Percentiles rank a stretch among this genome's conserved stretches.
These are phyloP conservation scores for Neotoma lepida DNA, from an alignment of 2,113 vertebrate species.

Conservation along the genomic window DNA sequence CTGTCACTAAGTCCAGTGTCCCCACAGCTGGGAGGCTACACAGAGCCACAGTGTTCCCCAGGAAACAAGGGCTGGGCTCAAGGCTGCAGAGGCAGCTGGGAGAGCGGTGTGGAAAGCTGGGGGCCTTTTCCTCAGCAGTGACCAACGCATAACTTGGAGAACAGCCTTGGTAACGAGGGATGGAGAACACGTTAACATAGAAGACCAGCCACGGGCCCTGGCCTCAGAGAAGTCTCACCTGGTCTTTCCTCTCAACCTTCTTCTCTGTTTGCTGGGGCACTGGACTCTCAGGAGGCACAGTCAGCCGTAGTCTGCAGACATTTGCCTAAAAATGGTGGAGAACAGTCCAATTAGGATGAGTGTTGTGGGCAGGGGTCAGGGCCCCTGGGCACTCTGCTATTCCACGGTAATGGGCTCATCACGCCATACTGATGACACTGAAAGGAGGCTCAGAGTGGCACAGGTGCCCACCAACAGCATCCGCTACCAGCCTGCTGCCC, in stretches of 20 bases:
- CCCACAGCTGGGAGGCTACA: not conserved
- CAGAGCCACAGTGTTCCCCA: constrained; percentile 29
- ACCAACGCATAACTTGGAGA: not conserved
- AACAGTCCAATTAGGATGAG: not conserved
- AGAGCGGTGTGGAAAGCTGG: not conserved
- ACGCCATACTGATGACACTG: not conserved
- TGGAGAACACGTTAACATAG: accelerated
- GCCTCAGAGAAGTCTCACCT: constrained; percentile 84
- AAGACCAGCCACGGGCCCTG: not conserved
- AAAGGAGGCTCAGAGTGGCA: too few species aligned
- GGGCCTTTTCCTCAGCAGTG: not conserved
- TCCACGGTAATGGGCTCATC: accelerated
- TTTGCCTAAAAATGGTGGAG: constrained; percentile 86
- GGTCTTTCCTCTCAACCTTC: constrained; percentile 83
- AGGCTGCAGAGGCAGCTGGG: not conserved
- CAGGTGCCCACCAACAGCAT: not conserved
- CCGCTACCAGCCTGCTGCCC: not conserved
- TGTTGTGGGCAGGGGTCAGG: not conserved
- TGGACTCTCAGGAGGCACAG: constrained; percentile 87
- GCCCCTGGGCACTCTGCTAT: not conserved
- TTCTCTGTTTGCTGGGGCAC: constrained; percentile 82
- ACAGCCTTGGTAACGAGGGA: accelerated
- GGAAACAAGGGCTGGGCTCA: not conserved
- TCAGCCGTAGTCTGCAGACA: constrained; percentile 92
- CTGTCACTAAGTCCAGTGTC: constrained; percentile 44